These are phyloP conservation scores for Callospermophilus lateralis DNA, from an alignment of 2,113 vertebrate genomes.

Conservation along the genomic window DNA sequence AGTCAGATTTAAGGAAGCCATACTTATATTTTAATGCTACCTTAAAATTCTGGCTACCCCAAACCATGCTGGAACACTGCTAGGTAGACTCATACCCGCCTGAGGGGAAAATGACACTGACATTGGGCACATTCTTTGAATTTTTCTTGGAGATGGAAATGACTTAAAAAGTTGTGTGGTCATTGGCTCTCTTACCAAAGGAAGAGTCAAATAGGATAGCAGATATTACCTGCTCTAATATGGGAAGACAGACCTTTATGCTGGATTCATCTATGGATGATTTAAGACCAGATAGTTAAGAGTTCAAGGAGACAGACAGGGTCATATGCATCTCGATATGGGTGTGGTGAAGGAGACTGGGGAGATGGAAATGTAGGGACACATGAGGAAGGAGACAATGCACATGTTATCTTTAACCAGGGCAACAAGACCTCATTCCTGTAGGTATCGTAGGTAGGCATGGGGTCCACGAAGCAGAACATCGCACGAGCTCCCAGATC, in stretches of 20 bases:
- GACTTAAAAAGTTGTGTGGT: background rate
- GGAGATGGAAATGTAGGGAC: too few relatives aligned
- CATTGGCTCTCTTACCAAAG: background rate
- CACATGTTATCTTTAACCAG: background rate
- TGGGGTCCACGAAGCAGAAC: background rate
- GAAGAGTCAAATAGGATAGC: background rate
- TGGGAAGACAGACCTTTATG: background rate
- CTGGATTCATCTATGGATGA: background rate
- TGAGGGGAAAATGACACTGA: background rate
- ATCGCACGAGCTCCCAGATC: background rate
- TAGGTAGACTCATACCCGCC: background rate
- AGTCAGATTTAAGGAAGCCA: background rate
- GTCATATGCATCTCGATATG: background rate
- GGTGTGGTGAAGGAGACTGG: background rate
- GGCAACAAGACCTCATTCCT: background rate
- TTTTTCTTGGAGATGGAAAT: background rate
- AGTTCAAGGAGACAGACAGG: background rate
- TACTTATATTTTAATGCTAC: background rate
- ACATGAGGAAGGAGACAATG: background rate
- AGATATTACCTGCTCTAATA: background rate
- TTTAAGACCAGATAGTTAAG: background rate
- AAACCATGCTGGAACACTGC: background rate
- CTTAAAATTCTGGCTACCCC: background rate
- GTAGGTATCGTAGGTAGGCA: rapidly evolving
- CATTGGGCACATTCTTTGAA: background rate